A percentile compares a stretch with the other conserved stretches of the same genome.
Evolutionary conservation across 1,140 invertebrate species (phyloP).

Genomic region (Achatina immaculata): DNA sequence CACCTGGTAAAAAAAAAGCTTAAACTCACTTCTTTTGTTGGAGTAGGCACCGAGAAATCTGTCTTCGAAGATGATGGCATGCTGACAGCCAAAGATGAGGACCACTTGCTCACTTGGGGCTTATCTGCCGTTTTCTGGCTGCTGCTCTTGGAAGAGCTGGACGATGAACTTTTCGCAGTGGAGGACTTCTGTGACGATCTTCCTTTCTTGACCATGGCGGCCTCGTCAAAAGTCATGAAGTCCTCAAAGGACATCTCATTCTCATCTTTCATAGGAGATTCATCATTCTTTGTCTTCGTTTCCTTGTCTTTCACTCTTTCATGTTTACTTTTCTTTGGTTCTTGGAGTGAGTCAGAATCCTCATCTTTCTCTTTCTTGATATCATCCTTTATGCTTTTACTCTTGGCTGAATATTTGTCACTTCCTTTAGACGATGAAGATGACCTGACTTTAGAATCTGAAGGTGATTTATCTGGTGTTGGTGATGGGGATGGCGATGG

Average conservation of each 20-base stretch:
- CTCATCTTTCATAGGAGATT: slow-evolving; percentile 19
- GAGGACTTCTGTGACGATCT: slow-evolving; percentile 37
- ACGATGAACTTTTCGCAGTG: not conserved
- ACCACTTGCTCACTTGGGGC: not conserved
- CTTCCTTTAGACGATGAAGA: not conserved
- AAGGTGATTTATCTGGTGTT: not conserved
- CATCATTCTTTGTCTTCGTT: not conserved
- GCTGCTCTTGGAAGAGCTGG: not conserved
- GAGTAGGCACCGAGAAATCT: slow-evolving; percentile 1
- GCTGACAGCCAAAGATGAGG: not conserved
- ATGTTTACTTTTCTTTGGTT: slow-evolving; percentile 13
- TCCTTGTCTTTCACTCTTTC: slow-evolving; percentile 18
- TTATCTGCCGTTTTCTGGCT: not conserved
- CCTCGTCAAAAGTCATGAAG: slow-evolving; percentile 49
- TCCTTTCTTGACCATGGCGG: slow-evolving; percentile 35
- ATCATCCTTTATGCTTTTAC: not conserved
- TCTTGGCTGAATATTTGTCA: not conserved
- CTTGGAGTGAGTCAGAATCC: slow-evolving; percentile 1
- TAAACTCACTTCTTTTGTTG: slow-evolving; percentile 23
- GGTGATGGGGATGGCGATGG: not conserved
- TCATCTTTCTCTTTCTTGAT: slow-evolving; percentile 1
- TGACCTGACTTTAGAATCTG: not conserved
- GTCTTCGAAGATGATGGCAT: not conserved
- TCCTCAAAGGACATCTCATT: slow-evolving; percentile 56
- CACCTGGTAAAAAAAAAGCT: too few species aligned